These are phyloP conservation scores for Acanthoscelides obtectus DNA, from an alignment of 2,888 invertebrate species.

Conservation along the genomic window DNA sequence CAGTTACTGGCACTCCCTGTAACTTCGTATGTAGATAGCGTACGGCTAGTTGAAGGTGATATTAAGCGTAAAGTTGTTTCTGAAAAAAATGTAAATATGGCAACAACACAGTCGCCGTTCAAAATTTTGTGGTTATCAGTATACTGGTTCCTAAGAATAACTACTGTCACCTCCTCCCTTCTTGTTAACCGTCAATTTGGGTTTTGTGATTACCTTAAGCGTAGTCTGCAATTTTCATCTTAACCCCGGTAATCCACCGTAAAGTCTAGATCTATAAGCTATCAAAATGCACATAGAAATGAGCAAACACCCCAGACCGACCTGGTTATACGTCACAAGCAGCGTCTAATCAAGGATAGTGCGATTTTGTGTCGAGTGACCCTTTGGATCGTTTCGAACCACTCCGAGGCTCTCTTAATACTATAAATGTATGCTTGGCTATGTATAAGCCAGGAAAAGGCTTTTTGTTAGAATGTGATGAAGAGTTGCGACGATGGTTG, in stretches of 20 bases:
- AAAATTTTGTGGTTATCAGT: too few relatives aligned
- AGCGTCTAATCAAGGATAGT: slow-evolving; percentile 40
- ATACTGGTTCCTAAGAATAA: too few relatives aligned
- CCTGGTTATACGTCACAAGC: slow-evolving; percentile 15
- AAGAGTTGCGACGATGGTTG: not conserved
- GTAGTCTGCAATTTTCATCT: too few relatives aligned
- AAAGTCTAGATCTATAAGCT: slow-evolving; percentile 2
- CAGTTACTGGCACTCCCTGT: too few relatives aligned
- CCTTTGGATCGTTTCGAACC: slow-evolving; percentile 19
- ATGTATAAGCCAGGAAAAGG: not conserved
- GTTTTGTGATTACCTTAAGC: too few relatives aligned
- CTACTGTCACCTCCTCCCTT: too few relatives aligned
- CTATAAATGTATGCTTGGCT: slow-evolving; percentile 3
- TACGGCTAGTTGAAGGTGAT: too few relatives aligned
- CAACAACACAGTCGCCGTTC: too few relatives aligned
- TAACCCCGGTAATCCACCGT: not conserved
- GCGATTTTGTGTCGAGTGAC: slow-evolving; percentile 38
- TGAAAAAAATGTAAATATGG: too few relatives aligned
- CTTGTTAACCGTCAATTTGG: too few relatives aligned
- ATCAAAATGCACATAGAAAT: slow-evolving; percentile 46
- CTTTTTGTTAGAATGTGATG: not conserved
- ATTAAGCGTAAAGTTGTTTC: too few relatives aligned
- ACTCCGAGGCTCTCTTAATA: not conserved
- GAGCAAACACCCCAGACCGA: slow-evolving; percentile 21
- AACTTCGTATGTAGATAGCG: too few relatives aligned